Conservation (phyloP, 2,113 vertebrate genomes). For the Bettongia penicillata region DNA sequence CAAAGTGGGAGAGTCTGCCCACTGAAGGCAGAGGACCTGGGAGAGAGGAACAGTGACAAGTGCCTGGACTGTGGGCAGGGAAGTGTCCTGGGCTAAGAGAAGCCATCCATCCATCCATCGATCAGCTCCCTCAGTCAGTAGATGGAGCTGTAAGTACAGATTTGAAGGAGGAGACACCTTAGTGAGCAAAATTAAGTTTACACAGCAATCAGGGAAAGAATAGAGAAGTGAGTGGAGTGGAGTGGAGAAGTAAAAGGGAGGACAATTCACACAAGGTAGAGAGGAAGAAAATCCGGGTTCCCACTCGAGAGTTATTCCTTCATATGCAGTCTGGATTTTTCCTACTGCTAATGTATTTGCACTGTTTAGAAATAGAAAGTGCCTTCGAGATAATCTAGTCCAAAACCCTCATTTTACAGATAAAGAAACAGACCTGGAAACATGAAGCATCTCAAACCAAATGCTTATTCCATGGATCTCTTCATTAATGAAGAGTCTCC, state of each 20-base stretch:
- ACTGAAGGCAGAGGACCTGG: neutral
- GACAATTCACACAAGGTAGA: neutral
- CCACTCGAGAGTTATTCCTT: neutral
- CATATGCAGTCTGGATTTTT: neutral
- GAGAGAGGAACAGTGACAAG: neutral
- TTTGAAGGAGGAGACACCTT: slow-evolving; percentile 26
- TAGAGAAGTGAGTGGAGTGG: too few species aligned
- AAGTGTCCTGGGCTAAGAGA: neutral
- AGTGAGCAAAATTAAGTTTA: neutral
- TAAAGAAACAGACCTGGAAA: neutral
- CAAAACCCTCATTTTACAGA: neutral
- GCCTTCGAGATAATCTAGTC: neutral
- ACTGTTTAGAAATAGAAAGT: neutral
- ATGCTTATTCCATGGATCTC: neutral
- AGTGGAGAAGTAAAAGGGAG: neutral
- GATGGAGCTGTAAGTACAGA: slow-evolving; percentile 70
- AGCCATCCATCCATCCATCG: neutral
- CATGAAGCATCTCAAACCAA: neutral
- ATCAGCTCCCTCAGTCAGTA: slow-evolving; percentile 64
- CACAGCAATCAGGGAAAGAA: neutral
- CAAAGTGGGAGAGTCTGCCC: rapidly evolving
- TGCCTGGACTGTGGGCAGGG: rapidly evolving
- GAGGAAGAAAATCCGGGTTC: neutral
- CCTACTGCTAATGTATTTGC: neutral
- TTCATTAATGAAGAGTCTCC: neutral